Percentiles rank a stretch among this genome's conserved stretches.
Evolutionary conservation across 30 jellyfish, hydroid and myxozoan genomes (phyloP).

Genomic region (Euphysa ruthae): DNA sequence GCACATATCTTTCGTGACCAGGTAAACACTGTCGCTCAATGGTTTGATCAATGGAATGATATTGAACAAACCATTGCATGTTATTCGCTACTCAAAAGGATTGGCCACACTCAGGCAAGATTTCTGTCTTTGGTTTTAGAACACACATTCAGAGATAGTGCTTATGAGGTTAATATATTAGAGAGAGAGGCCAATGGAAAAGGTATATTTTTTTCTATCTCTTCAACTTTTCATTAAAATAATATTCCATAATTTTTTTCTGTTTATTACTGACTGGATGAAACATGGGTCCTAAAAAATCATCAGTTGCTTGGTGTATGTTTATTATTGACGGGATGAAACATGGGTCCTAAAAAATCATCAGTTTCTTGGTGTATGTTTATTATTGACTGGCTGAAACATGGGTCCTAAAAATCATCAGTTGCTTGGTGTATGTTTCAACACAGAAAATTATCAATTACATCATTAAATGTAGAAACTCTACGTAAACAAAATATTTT

Average conservation of each 20-base stretch:
- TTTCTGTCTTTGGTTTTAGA: conserved; percentile 88
- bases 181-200: conserved; percentile 90
- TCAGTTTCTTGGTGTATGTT: too few species aligned
- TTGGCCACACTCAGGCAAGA: conserved; percentile 95
- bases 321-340: too few species aligned
- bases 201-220: conserved; percentile 30
- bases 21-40: conserved; percentile 80
- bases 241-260: neutral
- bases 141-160: conserved; percentile 90
- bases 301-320: too few species aligned
- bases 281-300: too few species aligned
- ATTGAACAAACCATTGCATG: conserved; percentile 97
- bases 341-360: too few species aligned
- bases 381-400: too few species aligned
- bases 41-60: conserved; percentile 98
- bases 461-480: too few species aligned
- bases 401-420: too few species aligned
- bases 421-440: too few species aligned
- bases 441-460: too few species aligned
- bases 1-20: conserved; percentile 95
- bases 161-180: conserved; percentile 67
- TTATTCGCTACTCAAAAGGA: conserved; percentile 68
- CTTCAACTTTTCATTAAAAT: neutral
- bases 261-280: too few species aligned
- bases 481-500: too few species aligned